phyloP scores from a whole-genome alignment of 1,140 invertebrate species.

The Helicoverpa armigera region DNA sequence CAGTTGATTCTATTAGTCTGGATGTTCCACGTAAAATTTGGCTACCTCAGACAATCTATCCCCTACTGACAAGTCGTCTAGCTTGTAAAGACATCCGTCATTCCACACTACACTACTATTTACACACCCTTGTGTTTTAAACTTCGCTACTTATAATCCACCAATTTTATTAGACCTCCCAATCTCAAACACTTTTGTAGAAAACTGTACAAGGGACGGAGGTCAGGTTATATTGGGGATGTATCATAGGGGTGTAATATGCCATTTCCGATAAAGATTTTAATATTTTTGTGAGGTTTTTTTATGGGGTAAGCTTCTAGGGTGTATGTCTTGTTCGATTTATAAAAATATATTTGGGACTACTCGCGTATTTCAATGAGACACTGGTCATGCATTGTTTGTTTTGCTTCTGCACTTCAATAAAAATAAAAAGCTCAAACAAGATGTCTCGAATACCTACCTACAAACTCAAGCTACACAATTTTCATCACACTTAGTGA shows the following conservation, averaged over 20 bases:
- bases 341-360: too few relatives aligned
- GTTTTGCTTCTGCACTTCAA: too few relatives aligned
- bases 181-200: not conserved
- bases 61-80: constrained; percentile 70
- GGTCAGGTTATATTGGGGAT: constrained; percentile 60
- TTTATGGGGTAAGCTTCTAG: not conserved
- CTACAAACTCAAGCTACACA: too few relatives aligned
- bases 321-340: too few relatives aligned
- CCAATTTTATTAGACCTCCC: constrained; percentile 59
- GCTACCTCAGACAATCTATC: constrained; percentile 58
- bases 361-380: too few relatives aligned
- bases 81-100: constrained; percentile 85
- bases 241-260: constrained; percentile 68
- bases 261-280: constrained; percentile 78
- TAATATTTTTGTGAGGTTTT: constrained; percentile 40
- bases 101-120: constrained; percentile 70
- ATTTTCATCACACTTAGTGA: too few relatives aligned
- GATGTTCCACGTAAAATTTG: constrained; percentile 56
- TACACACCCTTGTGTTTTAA: constrained; percentile 70
- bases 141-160: constrained; percentile 63
- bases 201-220: constrained; percentile 8
- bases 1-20: too few relatives aligned
- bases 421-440: too few relatives aligned
- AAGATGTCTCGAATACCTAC: too few relatives aligned
- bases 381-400: too few relatives aligned